phyloP scores from a whole-genome alignment of 2,797 vertebrate species.

The Alauda arvensis region DNA sequence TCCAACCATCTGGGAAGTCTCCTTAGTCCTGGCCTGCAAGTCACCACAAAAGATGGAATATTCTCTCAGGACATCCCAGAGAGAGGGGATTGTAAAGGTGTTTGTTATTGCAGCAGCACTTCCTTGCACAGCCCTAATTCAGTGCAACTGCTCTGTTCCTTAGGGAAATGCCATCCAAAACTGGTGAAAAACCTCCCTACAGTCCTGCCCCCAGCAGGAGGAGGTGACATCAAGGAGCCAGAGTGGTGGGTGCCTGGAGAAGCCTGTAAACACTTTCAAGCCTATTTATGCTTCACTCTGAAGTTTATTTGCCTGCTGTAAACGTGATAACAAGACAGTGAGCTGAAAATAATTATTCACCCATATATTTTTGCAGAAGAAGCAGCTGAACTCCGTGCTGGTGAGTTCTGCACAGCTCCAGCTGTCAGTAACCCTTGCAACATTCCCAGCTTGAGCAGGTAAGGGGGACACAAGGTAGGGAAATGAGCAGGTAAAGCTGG shows the following conservation, averaged over 20 bases:
- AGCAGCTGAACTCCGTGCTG: not conserved
- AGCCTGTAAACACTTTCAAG: not conserved
- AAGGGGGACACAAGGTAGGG: not conserved
- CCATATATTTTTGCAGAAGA: not conserved
- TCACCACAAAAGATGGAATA: not conserved
- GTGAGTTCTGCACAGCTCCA: not conserved
- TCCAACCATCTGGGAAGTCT: not conserved
- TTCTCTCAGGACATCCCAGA: not conserved
- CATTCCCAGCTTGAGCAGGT: not conserved
- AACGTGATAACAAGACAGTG: not conserved
- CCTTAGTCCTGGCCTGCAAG: not conserved
- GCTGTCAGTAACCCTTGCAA: not conserved
- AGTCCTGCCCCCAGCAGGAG: not conserved
- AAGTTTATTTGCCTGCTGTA: not conserved
- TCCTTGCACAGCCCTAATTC: not conserved
- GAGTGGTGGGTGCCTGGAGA: fast-evolving
- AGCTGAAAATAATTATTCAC: not conserved
- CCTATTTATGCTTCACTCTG: not conserved
- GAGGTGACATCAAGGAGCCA: not conserved
- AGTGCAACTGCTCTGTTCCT: not conserved
- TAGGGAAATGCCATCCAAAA: not conserved
- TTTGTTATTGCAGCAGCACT: not conserved
- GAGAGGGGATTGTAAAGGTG: not conserved
- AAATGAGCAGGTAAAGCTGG: not conserved
- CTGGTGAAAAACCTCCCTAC: not conserved